A percentile compares a stretch with the other conserved stretches of the same genome.
phyloP scores from a whole-genome alignment of 2,113 vertebrate species.

The Cyanocitta stelleri region DNA sequence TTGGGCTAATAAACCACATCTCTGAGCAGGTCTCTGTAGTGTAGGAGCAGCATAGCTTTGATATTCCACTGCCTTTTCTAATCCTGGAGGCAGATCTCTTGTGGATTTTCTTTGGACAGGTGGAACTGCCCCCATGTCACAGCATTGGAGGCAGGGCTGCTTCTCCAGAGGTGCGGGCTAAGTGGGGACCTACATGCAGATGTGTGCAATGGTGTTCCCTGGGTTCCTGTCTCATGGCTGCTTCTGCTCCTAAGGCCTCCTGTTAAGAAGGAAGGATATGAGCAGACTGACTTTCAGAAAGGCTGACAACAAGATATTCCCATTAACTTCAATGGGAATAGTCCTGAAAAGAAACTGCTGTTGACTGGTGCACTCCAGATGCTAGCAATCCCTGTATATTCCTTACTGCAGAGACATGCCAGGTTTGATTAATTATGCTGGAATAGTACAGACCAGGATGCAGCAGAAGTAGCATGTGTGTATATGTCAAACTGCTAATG shows the following conservation, averaged over 20 bases:
- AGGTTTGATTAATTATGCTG: neutral
- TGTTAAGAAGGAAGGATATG: neutral
- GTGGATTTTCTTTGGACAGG: neutral
- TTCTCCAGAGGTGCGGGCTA: neutral
- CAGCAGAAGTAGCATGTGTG: constrained; percentile 11
- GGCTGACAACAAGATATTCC: neutral
- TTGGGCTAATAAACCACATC: neutral
- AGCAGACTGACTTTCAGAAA: neutral
- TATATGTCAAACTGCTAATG: constrained; percentile 17
- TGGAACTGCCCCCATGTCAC: neutral
- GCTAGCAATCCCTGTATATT: neutral
- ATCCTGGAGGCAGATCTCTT: neutral
- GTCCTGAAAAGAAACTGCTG: neutral
- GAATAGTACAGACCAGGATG: neutral
- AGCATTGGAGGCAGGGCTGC: neutral
- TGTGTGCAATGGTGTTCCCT: neutral
- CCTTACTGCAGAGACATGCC: neutral
- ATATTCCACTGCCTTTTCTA: neutral
- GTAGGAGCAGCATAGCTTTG: neutral
- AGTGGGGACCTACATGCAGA: neutral
- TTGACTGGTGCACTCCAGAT: neutral
- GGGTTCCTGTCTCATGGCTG: neutral
- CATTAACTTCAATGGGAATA: neutral
- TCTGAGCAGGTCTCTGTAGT: neutral
- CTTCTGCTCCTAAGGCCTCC: neutral